A percentile compares a stretch with the other conserved stretches of the same genome.
These are phyloP conservation scores for Mesoligia furuncula DNA, from an alignment of 2,888 invertebrate species.

Conservation along the genomic window DNA sequence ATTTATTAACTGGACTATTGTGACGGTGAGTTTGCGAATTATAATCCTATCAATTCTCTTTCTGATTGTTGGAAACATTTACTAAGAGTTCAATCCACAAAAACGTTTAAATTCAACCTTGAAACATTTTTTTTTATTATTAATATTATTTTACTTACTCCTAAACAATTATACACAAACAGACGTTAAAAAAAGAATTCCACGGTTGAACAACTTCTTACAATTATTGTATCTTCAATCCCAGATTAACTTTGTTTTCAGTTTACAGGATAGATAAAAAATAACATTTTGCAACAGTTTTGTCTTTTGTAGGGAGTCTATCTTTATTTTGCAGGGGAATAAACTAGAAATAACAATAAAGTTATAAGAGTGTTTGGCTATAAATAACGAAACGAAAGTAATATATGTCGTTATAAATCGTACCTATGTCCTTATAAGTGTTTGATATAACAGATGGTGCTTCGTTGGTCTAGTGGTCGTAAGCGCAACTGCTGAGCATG, in stretches of 20 bases:
- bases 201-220: slow-evolving; percentile 12
- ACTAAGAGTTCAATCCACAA: neutral
- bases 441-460: slow-evolving; percentile 9
- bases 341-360: slow-evolving; percentile 53
- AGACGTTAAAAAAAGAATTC: slow-evolving; percentile 5
- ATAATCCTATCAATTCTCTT: too few species aligned
- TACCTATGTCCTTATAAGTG: neutral
- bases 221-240: slow-evolving; percentile 21
- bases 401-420: neutral
- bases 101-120: neutral
- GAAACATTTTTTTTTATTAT: too few species aligned
- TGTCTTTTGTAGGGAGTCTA: neutral
- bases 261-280: neutral
- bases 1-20: too few species aligned
- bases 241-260: slow-evolving; percentile 8
- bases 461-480: too few species aligned
- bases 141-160: slow-evolving; percentile 10
- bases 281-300: neutral
- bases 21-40: too few species aligned
- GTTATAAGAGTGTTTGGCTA: slow-evolving; percentile 31
- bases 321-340: slow-evolving; percentile 54
- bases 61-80: too few species aligned
- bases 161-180: neutral
- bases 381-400: slow-evolving; percentile 25
- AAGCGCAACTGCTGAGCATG: too few species aligned